phyloP scores from a whole-genome alignment of 2,888 invertebrate genomes.

The Brassicogethes aeneus region DNA sequence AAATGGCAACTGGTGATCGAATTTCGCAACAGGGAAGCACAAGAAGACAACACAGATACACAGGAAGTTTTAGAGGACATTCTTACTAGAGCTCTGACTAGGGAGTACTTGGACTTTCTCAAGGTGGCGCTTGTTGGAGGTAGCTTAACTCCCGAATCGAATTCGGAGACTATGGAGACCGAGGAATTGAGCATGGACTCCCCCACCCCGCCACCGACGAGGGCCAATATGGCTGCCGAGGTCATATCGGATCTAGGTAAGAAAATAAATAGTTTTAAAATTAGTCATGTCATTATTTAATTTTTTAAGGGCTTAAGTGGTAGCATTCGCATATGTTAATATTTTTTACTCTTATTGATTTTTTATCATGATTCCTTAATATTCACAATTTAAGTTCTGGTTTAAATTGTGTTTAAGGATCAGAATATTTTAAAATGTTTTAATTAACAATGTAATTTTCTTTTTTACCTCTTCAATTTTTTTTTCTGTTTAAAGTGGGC shows the following conservation, averaged over 20 bases:
- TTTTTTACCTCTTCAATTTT: too few relatives aligned
- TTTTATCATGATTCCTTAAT: too few relatives aligned
- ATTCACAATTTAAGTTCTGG: too few relatives aligned
- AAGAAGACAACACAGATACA: slow-evolving; percentile 70
- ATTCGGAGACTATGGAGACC: slow-evolving; percentile 52
- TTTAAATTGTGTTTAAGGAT: too few relatives aligned
- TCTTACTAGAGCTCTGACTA: slow-evolving; percentile 73
- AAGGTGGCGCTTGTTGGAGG: slow-evolving; percentile 68
- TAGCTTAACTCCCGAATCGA: slow-evolving; percentile 44
- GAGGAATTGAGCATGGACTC: slow-evolving; percentile 65
- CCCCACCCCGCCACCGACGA: slow-evolving; percentile 43
- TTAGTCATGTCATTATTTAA: too few relatives aligned
- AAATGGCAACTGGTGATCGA: slow-evolving; percentile 75
- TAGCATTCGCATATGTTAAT: too few relatives aligned
- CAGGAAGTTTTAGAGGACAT: slow-evolving; percentile 82
- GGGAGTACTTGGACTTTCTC: slow-evolving; percentile 81
- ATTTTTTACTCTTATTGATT: too few relatives aligned
- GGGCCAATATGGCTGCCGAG: slow-evolving; percentile 50
- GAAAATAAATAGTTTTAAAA: too few relatives aligned
- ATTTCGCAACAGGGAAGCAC: slow-evolving; percentile 65
- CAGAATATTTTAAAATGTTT: too few relatives aligned
- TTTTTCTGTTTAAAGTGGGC: too few relatives aligned
- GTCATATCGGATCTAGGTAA: slow-evolving; percentile 72
- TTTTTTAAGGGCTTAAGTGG: too few relatives aligned
- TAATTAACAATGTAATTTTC: too few relatives aligned